A percentile compares a stretch with the other conserved stretches of the same genome.
These are phyloP conservation scores for Tragelaphus oryx DNA, from an alignment of 2,797 vertebrate species.

Conservation along the genomic window DNA sequence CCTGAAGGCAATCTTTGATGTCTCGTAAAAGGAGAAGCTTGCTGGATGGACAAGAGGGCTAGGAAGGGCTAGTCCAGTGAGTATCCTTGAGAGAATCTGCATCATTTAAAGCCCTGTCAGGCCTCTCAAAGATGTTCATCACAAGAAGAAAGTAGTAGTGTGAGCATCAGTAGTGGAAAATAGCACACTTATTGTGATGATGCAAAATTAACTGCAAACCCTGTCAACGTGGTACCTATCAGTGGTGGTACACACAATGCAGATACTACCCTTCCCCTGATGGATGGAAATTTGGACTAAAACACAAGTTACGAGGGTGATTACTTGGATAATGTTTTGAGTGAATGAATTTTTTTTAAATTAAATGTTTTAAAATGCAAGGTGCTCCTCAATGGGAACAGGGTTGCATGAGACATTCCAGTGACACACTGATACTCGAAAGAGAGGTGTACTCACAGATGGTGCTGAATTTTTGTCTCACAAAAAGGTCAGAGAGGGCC, in stretches of 20 bases:
- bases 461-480: constrained; percentile 17
- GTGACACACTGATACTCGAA: neutral
- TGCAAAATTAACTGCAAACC: neutral
- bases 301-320: neutral
- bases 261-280: neutral
- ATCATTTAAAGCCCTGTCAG: neutral
- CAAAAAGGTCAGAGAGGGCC: neutral
- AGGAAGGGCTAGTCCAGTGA: neutral
- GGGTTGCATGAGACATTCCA: constrained; percentile 3
- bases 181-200: neutral
- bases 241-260: neutral
- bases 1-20: neutral
- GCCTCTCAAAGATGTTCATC: neutral
- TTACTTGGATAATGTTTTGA: constrained; percentile 14
- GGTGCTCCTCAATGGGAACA: neutral
- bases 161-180: neutral
- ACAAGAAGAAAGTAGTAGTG: neutral
- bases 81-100: neutral
- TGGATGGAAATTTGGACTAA: neutral
- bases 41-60: neutral
- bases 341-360: neutral
- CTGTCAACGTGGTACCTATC: neutral
- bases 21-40: neutral
- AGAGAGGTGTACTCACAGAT: neutral
- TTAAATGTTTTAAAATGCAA: constrained; percentile 10